phyloP scores from a whole-genome alignment of 2,888 invertebrate species.

The Tetanocera ferruginea region DNA sequence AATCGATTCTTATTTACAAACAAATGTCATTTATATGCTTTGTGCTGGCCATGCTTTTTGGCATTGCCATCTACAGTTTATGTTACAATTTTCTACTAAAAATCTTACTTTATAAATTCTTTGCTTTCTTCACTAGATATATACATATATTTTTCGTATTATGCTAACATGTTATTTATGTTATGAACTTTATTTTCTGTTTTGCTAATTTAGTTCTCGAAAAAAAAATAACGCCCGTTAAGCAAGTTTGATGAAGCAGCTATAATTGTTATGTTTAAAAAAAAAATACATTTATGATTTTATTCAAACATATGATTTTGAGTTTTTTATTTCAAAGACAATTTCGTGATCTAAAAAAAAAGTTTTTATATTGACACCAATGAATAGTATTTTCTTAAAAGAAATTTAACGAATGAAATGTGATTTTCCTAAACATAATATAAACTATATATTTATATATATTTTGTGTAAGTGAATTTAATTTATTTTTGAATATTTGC shows the following conservation, averaged over 20 bases:
- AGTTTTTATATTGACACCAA: not conserved
- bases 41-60: too few relatives aligned
- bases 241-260: not conserved
- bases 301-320: not conserved
- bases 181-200: not conserved
- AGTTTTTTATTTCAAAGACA: not conserved
- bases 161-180: not conserved
- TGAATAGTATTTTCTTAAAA: constrained; percentile 7
- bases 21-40: too few relatives aligned
- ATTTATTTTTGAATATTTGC: not conserved
- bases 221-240: not conserved
- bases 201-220: not conserved
- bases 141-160: not conserved
- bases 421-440: constrained; percentile 11
- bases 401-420: constrained; percentile 20
- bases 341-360: not conserved
- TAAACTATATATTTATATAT: not conserved
- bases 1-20: too few relatives aligned
- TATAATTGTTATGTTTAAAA: not conserved
- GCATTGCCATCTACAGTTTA: not conserved
- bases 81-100: not conserved
- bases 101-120: not conserved
- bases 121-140: not conserved
- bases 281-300: not conserved
- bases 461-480: not conserved